Evolutionary conservation across 2,888 invertebrate genomes (phyloP), one percentile per base, ranked within the genome.

Genomic region (Drosophila ustulata): DNA sequence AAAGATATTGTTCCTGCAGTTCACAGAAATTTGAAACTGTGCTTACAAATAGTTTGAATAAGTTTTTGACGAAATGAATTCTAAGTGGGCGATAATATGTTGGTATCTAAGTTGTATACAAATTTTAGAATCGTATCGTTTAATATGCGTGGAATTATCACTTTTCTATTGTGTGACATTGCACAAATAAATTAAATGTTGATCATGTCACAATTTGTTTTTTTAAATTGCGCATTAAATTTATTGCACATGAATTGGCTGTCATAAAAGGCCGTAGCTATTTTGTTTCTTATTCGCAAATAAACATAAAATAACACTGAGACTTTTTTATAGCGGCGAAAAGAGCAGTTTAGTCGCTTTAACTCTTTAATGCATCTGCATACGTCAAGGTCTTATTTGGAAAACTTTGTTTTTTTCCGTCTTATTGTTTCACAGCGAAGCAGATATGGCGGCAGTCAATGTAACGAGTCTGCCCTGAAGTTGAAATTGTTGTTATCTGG

Each of bases 291-390:
- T 37, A n/a, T 37, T 37, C n/a, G n/a, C 4, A 11, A 11, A n/a
- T 37, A 37, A 37, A n/a, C 37, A 37, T 37, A 37, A 37, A 37
- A 37, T n/a, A 37, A 5, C 11, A 37, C n/a, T 37, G 37, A 37
- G 37, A 37, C 37, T n/a, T n/a, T 37, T 37, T 37, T 37, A 37
- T 34, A 4, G 9, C 34, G 9, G 4, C 11, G 39, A 13, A 39
- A 39, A 4, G 3, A 18, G 3, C 39, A 41, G 11, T 41, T 41
- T 13, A 13, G 39, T 18, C 11, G 7, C 25, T 46, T 34, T 34
- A 46, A 25, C 25, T 34, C n/a, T 46, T 39, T 37, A 62, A 64
- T 58, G 49, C 34, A 49, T 47, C 57, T 32, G 9, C 57, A 63
- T 57, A 47, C 39, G 56, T 56, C 62, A 47, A 9, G 23, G 13